Base-by-base conservation (phyloP, 2,888 invertebrate species). In the Pristionchus fissidentatus region DNA sequence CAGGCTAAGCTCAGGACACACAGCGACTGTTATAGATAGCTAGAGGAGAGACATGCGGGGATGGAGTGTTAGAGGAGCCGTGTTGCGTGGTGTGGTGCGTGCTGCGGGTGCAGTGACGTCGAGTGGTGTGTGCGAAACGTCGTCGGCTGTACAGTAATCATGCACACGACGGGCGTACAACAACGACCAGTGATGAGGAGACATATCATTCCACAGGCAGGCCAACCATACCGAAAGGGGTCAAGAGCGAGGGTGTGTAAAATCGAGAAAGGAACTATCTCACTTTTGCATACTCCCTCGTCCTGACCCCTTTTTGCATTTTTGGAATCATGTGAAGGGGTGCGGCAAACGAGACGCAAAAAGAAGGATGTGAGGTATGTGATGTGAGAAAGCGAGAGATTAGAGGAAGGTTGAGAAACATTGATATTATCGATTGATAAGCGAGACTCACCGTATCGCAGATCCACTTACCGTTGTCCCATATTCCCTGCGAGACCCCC, bases 161-260 rank as follows among this genome's bases (percentile, higher is more conserved):
- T 57, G 79, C 57, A 77, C 79, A 79, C 79, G 79, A 79, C 79
- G 41, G 38, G 8, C n/a, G 38, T 10, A 79, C 79, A 35, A 79
- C 79, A 52, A 32, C 29, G 10, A 62, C n/a, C n/a, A n/a, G n/a
- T n/a, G n/a, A n/a, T n/a, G n/a, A n/a, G n/a, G n/a, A n/a, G n/a
- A n/a, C n/a, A n/a, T n/a, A n/a, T n/a, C n/a, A n/a, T n/a, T n/a
- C n/a, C n/a, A n/a, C n/a, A n/a, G n/a, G n/a, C n/a, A n/a, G n/a
- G n/a, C n/a, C n/a, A n/a, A n/a, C n/a, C n/a, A n/a, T n/a, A n/a
- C n/a, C n/a, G n/a, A n/a, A n/a, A n/a, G n/a, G n/a, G n/a, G n/a
- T n/a, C n/a, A n/a, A n/a, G n/a, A n/a, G n/a, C n/a, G n/a, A n/a
- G n/a, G n/a, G n/a, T n/a, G n/a, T n/a, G n/a, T n/a, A n/a, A n/a